Conservation (phyloP, 2,113 vertebrate species). For the Calidris pugnax region DNA sequence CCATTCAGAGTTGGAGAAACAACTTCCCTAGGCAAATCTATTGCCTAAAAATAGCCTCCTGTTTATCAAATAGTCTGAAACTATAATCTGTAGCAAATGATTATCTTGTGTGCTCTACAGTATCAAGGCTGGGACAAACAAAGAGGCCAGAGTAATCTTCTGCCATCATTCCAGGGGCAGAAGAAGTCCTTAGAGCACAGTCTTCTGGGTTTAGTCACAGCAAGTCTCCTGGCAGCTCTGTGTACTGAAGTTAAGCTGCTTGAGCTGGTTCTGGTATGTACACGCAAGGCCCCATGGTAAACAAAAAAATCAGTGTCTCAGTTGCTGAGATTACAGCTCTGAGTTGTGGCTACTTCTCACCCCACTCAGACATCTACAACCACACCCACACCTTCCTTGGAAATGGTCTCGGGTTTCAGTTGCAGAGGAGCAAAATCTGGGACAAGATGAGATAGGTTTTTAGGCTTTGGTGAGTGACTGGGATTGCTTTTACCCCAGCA, state of each 20-base stretch:
- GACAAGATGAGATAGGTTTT: neutral
- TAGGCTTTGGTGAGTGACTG: neutral
- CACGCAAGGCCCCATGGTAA: neutral
- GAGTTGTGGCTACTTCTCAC: conserved; percentile 39
- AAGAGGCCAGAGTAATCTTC: neutral
- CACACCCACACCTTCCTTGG: neutral
- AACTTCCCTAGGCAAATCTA: conserved; percentile 5
- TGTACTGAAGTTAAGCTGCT: neutral
- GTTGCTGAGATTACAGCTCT: neutral
- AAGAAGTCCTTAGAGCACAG: neutral
- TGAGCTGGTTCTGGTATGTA: neutral
- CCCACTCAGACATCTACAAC: conserved; percentile 1
- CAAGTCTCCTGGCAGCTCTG: neutral
- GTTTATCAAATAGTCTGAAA: conserved; percentile 44
- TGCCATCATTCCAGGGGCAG: neutral
- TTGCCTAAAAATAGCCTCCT: conserved; percentile 41
- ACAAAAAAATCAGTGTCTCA: conserved; percentile 1
- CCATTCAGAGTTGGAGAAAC: neutral
- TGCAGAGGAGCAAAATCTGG: neutral
- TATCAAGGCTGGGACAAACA: neutral
- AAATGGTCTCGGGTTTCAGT: neutral
- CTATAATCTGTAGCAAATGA: neutral
- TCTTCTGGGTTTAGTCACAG: neutral
- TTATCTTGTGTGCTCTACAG: neutral
- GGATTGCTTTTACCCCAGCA: neutral